Conservation (phyloP, 1,140 invertebrate species). For the Artemia franciscana region DNA sequence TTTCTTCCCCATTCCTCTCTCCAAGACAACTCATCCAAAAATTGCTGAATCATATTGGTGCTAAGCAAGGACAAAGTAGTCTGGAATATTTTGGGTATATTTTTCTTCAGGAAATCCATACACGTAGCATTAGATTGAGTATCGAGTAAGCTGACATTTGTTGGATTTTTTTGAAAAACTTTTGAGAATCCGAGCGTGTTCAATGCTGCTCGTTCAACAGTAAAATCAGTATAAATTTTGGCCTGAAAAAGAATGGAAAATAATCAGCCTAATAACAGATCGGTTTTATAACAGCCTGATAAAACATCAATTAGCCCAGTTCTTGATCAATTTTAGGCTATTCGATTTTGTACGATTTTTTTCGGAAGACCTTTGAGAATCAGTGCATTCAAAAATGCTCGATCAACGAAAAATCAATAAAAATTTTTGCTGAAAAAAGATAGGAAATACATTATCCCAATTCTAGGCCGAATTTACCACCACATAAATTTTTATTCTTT, state of each 20-base stretch:
- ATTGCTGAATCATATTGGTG: slow-evolving; percentile 62
- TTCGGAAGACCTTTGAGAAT: too few relatives aligned
- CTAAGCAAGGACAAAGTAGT: slow-evolving; percentile 58
- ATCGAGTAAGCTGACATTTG: slow-evolving; percentile 29
- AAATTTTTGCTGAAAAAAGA: too few relatives aligned
- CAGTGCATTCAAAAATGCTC: too few relatives aligned
- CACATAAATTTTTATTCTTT: too few relatives aligned
- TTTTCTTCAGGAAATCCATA: slow-evolving; percentile 61
- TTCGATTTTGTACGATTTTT: too few relatives aligned
- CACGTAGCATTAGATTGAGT: slow-evolving; percentile 28
- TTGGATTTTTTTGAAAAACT: slow-evolving; percentile 31
- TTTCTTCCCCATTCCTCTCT: slow-evolving; percentile 44
- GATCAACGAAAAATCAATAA: too few relatives aligned
- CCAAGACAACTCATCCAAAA: slow-evolving; percentile 66
- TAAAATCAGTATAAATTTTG: slow-evolving; percentile 50
- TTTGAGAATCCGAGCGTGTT: slow-evolving; percentile 47
- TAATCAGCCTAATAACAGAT: too few relatives aligned
- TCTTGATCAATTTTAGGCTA: too few relatives aligned
- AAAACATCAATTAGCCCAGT: too few relatives aligned
- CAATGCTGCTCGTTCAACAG: slow-evolving; percentile 50
- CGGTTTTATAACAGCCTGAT: too few relatives aligned
- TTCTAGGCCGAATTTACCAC: too few relatives aligned
- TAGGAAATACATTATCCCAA: too few relatives aligned
- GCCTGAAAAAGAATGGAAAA: slow-evolving; percentile 25
- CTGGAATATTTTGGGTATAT: slow-evolving; percentile 63